Conservation (phyloP, 2,113 vertebrate species). For the Leptodactylus fuscus region DNA sequence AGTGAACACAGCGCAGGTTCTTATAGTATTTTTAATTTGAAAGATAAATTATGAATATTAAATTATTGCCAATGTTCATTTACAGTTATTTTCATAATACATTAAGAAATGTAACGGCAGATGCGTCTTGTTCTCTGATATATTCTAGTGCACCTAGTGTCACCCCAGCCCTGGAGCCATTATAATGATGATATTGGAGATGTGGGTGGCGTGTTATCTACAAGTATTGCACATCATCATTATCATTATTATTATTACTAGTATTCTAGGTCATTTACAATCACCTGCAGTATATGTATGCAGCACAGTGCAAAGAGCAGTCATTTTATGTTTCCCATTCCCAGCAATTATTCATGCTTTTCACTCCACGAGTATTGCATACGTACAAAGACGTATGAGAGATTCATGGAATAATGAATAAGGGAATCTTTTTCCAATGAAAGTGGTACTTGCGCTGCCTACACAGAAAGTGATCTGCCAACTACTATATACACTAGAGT, state of each 20-base stretch:
- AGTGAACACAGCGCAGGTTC: no score
- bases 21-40: no score
- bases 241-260: not conserved
- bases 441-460: not conserved
- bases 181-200: no score
- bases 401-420: no score
- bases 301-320: not conserved
- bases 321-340: not conserved
- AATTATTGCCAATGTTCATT: no score
- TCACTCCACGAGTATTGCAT: no score
- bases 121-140: not conserved
- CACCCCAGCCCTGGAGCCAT: not conserved
- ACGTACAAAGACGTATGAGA: no score
- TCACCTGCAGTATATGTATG: not conserved
- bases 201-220: not conserved
- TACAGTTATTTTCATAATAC: no score
- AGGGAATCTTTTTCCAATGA: not conserved
- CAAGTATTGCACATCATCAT: not conserved
- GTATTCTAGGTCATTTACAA: not conserved
- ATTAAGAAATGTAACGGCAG: no score
- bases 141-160: not conserved
- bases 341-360: not conserved
- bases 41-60: no score
- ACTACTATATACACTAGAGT: not conserved
- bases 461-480: not conserved